Evolutionary conservation across 2,113 vertebrate species (phyloP), one percentile per base, ranked within the genome.

Genomic region (Cheirogaleus medius): DNA sequence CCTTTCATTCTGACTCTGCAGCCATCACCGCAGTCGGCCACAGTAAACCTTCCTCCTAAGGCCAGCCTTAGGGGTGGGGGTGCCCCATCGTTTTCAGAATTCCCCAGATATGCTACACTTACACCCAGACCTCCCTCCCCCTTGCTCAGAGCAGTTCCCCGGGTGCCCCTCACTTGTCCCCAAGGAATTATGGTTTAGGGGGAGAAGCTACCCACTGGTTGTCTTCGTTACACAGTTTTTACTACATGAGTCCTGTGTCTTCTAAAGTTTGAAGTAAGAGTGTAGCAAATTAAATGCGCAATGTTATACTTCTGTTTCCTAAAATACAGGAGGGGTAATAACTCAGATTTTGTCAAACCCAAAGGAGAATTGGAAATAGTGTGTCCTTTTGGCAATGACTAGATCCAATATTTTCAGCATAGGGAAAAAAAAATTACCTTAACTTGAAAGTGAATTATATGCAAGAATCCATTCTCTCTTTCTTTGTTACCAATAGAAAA

Each of bases 391-490:
- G 34, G 21, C 52, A 63, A 18, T 54, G 68, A 6, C n/a, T 93
- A 87, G 9, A 63, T 76, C 21, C 54, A 29, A 64, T 89, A 86
- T 58, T 94, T 98, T 94, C 78, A 73, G 68, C 74, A 49, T 32
- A 63, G 49, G 3, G 21, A 15, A 25, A 39, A 34, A 39, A 37
- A 34, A 83, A 81, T 52, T 29, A 64, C 23, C 71, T 80, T 85
- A 27, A 90, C 58, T 93, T 80, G 49, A 87, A 95, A 94, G 63
- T 86, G 27, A 92, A 97, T 93, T 56, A 44, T 73, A 89, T 91
- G 42, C 73, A 97, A 91, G 54, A 89, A 52, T 71, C 39, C 27
- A 52, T 4, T 74, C 39, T 82, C 39, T 32, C 13, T 2, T 80
- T 94, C 39, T 92, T 73, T 84, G 85, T 68, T 85, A 49, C 83